Evolutionary conservation across 2,888 invertebrate species (phyloP).

Genomic region (Heteromyza rotundicornis): DNA sequence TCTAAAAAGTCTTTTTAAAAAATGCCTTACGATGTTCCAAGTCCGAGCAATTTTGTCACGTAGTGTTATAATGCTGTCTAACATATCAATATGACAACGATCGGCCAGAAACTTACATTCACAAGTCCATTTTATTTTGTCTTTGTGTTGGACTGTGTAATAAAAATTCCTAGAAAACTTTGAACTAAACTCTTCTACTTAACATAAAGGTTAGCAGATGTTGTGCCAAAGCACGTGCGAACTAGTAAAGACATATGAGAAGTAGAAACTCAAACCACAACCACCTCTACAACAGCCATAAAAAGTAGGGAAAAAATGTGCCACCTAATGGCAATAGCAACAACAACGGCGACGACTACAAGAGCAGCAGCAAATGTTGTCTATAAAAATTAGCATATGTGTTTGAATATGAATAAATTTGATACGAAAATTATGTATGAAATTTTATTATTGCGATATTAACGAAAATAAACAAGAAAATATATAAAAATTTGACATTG

Average conservation of each 20-base stretch:
- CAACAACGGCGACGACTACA: not conserved
- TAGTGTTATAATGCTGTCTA: too few relatives aligned
- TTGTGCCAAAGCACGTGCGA: slow-evolving; percentile 10
- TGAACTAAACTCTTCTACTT: too few relatives aligned
- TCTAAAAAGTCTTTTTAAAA: too few relatives aligned
- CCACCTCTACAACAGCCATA: not conserved
- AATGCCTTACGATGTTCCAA: too few relatives aligned
- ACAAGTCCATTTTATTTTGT: too few relatives aligned
- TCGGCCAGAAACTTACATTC: too few relatives aligned
- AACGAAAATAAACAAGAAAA: not conserved
- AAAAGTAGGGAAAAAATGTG: not conserved
- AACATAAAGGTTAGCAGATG: too few relatives aligned
- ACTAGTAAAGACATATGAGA: slow-evolving; percentile 16
- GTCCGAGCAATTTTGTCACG: too few relatives aligned
- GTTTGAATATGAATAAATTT: not conserved
- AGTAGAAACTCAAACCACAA: not conserved
- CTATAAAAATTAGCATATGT: slow-evolving; percentile 44
- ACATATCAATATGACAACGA: too few relatives aligned
- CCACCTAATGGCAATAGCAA: not conserved
- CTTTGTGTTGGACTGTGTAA: too few relatives aligned
- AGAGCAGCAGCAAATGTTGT: slow-evolving; percentile 7
- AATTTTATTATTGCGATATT: not conserved
- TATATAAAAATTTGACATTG: slow-evolving; percentile 43
- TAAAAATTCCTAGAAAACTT: too few relatives aligned
- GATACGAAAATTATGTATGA: not conserved